Conservation (phyloP, 2,888 invertebrate genomes). For the Steinernema scapterisci region DNA sequence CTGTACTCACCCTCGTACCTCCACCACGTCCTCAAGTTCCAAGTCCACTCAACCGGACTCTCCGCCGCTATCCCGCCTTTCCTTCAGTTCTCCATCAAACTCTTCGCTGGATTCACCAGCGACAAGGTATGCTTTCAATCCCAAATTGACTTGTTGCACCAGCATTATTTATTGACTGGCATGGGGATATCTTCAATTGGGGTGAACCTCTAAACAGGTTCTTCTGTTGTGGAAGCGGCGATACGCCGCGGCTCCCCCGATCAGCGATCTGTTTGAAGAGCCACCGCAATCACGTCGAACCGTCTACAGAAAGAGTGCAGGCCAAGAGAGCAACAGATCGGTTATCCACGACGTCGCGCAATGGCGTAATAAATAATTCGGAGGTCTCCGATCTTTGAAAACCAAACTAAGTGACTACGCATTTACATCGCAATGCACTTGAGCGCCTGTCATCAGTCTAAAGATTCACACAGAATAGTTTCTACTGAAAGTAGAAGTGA, state of each 20-base stretch:
- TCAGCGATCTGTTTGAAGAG: neutral
- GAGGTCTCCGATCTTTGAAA: neutral
- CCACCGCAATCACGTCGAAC: slow-evolving; percentile 1
- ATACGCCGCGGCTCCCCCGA: neutral
- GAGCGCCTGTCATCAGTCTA: too few relatives aligned
- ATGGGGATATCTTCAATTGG: neutral
- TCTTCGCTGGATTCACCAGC: slow-evolving; percentile 54
- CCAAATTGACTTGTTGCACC: too few relatives aligned
- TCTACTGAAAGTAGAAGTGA: too few relatives aligned
- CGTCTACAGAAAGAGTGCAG: neutral
- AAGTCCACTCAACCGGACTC: slow-evolving; percentile 60
- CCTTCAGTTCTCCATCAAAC: slow-evolving; percentile 60
- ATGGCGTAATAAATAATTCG: neutral
- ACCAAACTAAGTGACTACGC: neutral
- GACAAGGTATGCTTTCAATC: slow-evolving; percentile 43
- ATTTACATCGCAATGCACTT: too few relatives aligned
- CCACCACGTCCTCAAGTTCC: slow-evolving; percentile 60
- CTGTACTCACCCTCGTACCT: slow-evolving; percentile 57
- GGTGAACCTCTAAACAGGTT: slow-evolving; percentile 15
- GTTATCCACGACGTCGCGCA: neutral
- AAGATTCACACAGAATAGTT: too few relatives aligned
- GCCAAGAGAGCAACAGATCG: neutral
- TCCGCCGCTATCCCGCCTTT: slow-evolving; percentile 64
- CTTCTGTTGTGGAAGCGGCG: neutral
- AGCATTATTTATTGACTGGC: neutral